These are phyloP conservation scores for Drosophila koepferae DNA, from an alignment of 2,888 invertebrate genomes.

Conservation along the genomic window DNA sequence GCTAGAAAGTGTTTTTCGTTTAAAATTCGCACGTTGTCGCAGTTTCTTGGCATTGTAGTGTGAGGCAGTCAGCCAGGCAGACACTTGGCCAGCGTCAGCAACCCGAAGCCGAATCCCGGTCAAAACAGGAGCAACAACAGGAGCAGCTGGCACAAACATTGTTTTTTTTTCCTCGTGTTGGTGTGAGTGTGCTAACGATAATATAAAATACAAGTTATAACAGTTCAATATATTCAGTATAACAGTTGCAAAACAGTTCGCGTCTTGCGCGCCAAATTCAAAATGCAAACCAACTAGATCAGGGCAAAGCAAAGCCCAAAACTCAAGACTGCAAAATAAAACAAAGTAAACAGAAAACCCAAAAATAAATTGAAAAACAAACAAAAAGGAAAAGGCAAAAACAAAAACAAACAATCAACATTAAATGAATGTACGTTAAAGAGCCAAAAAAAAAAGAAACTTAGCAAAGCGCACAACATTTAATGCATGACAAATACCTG, in stretches of 20 bases:
- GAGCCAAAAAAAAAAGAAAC: conserved; percentile 28
- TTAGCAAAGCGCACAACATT: conserved; percentile 43
- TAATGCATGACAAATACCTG: conserved; percentile 46
- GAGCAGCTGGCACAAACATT: conserved; percentile 11
- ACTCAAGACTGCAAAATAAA: neutral
- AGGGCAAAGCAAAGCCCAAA: neutral
- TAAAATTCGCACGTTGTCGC: conserved; percentile 82
- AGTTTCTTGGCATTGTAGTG: conserved; percentile 81
- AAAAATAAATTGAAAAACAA: conserved; percentile 29
- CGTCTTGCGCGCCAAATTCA: conserved; percentile 41
- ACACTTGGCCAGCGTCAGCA: conserved; percentile 46
- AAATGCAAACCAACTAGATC: conserved; percentile 20
- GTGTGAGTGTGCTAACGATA: conserved; percentile 19
- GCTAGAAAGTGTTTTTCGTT: conserved; percentile 78
- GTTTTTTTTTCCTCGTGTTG: conserved; percentile 24
- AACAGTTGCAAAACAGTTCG: neutral
- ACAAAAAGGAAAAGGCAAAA: conserved; percentile 7
- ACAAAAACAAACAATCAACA: neutral
- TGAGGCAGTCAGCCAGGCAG: conserved; percentile 61
- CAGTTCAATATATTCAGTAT: neutral
- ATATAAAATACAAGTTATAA: neutral
- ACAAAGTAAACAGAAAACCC: conserved; percentile 6
- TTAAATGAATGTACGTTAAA: conserved; percentile 32
- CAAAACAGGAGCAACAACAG: conserved; percentile 11
- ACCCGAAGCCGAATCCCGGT: neutral